phyloP scores from a whole-genome alignment of 1,140 invertebrate species.

The Pseudomyrmex concolor region DNA sequence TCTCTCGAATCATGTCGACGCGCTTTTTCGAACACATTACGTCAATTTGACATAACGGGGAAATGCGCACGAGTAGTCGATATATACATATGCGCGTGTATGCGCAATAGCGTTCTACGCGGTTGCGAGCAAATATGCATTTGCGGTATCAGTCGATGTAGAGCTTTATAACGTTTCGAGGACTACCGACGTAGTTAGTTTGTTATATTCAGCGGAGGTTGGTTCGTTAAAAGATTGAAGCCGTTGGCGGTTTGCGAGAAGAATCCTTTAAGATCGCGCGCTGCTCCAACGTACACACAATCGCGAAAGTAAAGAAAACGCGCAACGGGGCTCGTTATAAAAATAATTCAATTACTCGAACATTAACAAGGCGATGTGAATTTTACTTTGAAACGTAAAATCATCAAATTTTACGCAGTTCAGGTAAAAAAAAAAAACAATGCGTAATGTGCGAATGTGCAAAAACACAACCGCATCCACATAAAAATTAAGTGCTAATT shows the following conservation, averaged over 20 bases:
- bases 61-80: not conserved
- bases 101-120: slow-evolving; percentile 8
- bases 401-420: too few species aligned
- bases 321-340: too few species aligned
- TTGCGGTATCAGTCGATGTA: slow-evolving; percentile 4
- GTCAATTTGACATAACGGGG: not conserved
- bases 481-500: too few species aligned
- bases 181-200: slow-evolving; percentile 14
- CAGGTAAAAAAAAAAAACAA: too few species aligned
- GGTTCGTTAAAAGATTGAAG: slow-evolving; percentile 27
- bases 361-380: too few species aligned
- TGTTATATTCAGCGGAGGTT: slow-evolving; percentile 6
- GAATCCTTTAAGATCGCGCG: slow-evolving; percentile 26
- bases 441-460: too few species aligned
- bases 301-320: too few species aligned
- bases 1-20: too few species aligned
- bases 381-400: too few species aligned
- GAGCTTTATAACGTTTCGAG: slow-evolving; percentile 30
- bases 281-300: not conserved
- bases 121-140: slow-evolving; percentile 33
- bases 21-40: not conserved
- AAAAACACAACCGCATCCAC: too few species aligned
- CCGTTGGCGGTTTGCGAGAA: too few species aligned
- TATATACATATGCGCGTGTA: not conserved
- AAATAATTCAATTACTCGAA: too few species aligned